These are phyloP conservation scores for Sarcophilus harrisii DNA, from an alignment of 2,797 vertebrate genomes.

Conservation along the genomic window DNA sequence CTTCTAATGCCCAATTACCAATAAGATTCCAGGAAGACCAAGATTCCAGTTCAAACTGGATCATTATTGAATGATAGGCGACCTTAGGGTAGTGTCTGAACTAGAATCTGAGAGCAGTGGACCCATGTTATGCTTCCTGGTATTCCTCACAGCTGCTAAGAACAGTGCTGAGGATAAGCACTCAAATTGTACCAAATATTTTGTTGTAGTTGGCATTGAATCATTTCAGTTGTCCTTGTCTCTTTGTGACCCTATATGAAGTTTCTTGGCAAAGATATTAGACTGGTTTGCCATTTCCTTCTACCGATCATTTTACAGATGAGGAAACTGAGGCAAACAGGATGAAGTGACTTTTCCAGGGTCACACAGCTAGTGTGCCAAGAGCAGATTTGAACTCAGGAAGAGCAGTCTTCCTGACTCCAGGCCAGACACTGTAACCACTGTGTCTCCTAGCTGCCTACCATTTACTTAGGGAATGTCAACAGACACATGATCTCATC, in stretches of 20 bases:
- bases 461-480: background rate
- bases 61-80: background rate
- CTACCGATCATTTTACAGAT: background rate
- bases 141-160: background rate
- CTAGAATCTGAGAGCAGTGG: background rate
- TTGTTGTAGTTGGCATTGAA: background rate
- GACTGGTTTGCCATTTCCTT: background rate
- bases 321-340: background rate
- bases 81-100: background rate
- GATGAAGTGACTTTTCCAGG: background rate
- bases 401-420: background rate
- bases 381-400: background rate
- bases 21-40: conserved; percentile 37
- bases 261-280: background rate
- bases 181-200: background rate
- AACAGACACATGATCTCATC: background rate
- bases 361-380: background rate
- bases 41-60: conserved; percentile 34
- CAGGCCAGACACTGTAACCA: background rate
- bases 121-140: background rate
- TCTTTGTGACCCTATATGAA: background rate
- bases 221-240: background rate
- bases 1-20: conserved; percentile 17
- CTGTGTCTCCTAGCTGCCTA: background rate
- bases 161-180: background rate